phyloP scores from a whole-genome alignment of 2,797 vertebrate species.

The Scomberomorus guttatus region DNA sequence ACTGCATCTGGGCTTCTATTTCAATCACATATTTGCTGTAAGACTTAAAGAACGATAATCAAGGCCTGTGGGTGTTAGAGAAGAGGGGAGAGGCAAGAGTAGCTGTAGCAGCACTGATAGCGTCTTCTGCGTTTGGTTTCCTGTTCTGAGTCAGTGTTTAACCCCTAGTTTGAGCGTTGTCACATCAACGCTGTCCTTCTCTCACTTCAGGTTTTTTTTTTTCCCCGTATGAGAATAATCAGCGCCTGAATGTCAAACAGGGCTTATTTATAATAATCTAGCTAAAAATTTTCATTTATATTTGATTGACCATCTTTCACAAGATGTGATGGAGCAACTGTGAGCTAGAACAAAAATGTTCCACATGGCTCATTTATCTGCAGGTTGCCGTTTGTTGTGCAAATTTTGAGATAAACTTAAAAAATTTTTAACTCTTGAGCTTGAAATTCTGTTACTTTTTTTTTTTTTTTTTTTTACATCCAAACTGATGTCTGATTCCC shows the following conservation, averaged over 20 bases:
- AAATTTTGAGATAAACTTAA: background rate
- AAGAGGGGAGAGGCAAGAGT: slow-evolving; percentile 71
- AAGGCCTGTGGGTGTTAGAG: slow-evolving; percentile 52
- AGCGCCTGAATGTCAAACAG: background rate
- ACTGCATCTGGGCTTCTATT: slow-evolving; percentile 77
- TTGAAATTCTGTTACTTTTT: background rate
- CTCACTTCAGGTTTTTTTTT: background rate
- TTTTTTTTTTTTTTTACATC: background rate
- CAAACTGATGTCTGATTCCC: background rate
- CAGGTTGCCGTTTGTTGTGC: background rate
- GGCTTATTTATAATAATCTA: background rate
- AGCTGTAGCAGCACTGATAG: slow-evolving; percentile 85
- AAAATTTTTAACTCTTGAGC: no score
- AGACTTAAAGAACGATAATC: slow-evolving; percentile 73
- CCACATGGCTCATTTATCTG: no score
- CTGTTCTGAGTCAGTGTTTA: slow-evolving; percentile 82
- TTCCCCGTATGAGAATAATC: background rate
- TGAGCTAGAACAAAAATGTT: background rate
- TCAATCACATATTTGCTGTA: slow-evolving; percentile 83
- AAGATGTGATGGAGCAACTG: background rate
- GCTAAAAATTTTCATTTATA: background rate
- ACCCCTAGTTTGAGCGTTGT: slow-evolving; percentile 37
- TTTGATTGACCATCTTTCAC: background rate
- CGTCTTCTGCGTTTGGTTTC: slow-evolving; percentile 89
- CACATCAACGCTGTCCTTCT: slow-evolving; percentile 3